Conservation (phyloP, 92 coral and sea anemone genomes). For the Actinostola sp. region DNA sequence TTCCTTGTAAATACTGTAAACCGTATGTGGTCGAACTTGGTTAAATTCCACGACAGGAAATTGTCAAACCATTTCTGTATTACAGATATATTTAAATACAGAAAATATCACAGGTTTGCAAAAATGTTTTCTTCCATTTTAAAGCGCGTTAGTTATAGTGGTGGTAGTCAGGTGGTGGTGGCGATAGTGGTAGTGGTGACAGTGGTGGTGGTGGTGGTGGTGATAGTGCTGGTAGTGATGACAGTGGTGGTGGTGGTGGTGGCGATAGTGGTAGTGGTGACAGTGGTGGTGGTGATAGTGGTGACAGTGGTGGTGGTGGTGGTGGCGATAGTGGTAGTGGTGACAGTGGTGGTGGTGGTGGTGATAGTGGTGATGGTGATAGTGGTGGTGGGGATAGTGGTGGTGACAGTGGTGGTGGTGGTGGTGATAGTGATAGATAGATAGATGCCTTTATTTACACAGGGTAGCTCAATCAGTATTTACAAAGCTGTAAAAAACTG, state of each 20-base stretch:
- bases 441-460: too few species aligned
- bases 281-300: neutral
- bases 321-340: neutral
- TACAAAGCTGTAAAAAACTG: too few species aligned
- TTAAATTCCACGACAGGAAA: conserved; percentile 20
- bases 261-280: neutral
- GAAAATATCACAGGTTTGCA: neutral
- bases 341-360: too few species aligned
- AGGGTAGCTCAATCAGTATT: too few species aligned
- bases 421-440: too few species aligned
- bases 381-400: too few species aligned
- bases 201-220: too few species aligned
- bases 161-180: too few species aligned
- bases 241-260: neutral
- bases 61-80: neutral
- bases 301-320: too few species aligned
- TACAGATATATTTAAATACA: neutral
- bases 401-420: too few species aligned
- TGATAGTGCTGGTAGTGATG: neutral
- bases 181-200: neutral
- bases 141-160: neutral
- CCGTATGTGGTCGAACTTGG: neutral
- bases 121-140: neutral
- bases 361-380: neutral
- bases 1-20: conserved; percentile 39